phyloP scores from a whole-genome alignment of 92 coral and sea anemone species.

The Parazoanthus darwini region DNA sequence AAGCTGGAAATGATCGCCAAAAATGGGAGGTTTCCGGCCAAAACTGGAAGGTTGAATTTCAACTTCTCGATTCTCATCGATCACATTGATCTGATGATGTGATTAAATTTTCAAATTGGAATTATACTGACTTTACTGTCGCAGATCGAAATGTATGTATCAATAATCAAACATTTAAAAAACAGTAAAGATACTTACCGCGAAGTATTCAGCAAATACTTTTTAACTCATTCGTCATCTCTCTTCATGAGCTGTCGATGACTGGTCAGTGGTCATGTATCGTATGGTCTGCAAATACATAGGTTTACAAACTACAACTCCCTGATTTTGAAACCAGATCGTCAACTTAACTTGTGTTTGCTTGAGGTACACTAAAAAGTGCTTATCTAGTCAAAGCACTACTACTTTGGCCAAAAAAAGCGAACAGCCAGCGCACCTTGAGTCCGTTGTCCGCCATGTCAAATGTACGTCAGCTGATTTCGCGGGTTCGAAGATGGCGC shows the following conservation, averaged over 20 bases:
- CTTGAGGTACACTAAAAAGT: neutral
- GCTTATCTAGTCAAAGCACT: neutral
- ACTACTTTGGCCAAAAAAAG: neutral
- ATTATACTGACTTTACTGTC: neutral
- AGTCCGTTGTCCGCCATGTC: constrained; percentile 17
- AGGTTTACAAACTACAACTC: no score
- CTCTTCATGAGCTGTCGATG: neutral
- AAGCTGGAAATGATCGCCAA: no score
- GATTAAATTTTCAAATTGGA: neutral
- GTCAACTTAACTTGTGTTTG: neutral
- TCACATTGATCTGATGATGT: neutral
- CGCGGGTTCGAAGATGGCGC: constrained; percentile 37
- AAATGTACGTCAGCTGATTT: constrained; percentile 2
- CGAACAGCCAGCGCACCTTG: neutral
- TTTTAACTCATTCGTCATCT: neutral
- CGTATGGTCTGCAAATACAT: no score
- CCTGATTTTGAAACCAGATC: neutral
- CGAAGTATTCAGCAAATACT: neutral
- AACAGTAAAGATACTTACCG: neutral
- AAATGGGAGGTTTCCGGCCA: no score
- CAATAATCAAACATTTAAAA: neutral
- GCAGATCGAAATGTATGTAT: neutral
- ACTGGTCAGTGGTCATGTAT: no score
- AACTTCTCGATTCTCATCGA: neutral
- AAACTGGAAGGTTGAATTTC: no score